Evolutionary conservation across 2,797 vertebrate genomes (phyloP).

Genomic region (Cephalopachus bancanus): DNA sequence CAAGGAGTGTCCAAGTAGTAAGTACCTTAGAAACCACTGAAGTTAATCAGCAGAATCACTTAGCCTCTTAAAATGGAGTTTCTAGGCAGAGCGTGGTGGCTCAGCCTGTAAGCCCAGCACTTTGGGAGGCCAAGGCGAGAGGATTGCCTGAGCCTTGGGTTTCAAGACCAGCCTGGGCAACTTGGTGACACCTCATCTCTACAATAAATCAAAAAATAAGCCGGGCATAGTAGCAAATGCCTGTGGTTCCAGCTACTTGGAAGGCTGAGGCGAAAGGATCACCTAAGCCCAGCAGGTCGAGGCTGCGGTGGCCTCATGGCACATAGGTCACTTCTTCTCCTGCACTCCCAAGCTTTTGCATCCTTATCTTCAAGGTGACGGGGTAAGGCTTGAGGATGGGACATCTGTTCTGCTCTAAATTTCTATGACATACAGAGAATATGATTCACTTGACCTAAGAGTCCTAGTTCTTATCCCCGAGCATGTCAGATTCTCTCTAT

Average conservation of each 20-base stretch:
- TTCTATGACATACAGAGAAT: not conserved
- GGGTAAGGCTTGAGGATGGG: not conserved
- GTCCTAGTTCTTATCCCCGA: not conserved
- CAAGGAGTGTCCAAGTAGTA: not conserved
- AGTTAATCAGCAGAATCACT: not conserved
- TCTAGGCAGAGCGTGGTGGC: too few species aligned
- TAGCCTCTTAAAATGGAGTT: not conserved
- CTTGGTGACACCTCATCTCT: too few species aligned
- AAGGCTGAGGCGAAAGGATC: too few species aligned
- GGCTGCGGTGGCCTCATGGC: too few species aligned
- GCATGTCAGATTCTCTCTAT: not conserved
- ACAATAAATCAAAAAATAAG: too few species aligned
- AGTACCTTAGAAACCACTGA: not conserved
- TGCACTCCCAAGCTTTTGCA: not conserved
- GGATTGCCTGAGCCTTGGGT: too few species aligned
- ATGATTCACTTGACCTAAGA: not conserved
- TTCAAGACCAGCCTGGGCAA: too few species aligned
- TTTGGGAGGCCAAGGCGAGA: too few species aligned
- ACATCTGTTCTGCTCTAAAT: not conserved
- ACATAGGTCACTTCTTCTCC: not conserved
- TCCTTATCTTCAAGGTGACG: conserved; percentile 28
- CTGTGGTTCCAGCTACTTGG: too few species aligned
- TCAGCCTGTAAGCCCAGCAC: too few species aligned
- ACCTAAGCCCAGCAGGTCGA: too few species aligned
- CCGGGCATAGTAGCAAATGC: too few species aligned